Percentiles rank a stretch among this genome's conserved stretches.
These are phyloP conservation scores for Glossophaga mutica DNA, from an alignment of 2,797 vertebrate genomes.

Conservation along the genomic window DNA sequence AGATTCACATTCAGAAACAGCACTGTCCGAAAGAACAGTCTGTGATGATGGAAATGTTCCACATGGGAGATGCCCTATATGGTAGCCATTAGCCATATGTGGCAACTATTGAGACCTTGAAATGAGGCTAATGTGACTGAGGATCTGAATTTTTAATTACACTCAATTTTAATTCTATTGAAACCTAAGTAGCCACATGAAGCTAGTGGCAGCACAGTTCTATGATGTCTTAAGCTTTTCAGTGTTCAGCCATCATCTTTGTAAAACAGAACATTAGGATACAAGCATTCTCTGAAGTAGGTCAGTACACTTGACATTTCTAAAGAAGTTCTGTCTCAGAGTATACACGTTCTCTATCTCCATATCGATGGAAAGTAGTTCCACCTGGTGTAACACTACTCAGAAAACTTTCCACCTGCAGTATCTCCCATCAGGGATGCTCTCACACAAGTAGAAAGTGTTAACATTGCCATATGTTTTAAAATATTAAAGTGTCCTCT, in stretches of 20 bases:
- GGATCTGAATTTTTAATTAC: neutral
- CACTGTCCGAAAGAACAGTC: neutral
- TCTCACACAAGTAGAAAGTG: neutral
- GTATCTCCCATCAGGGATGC: neutral
- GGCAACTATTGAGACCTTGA: neutral
- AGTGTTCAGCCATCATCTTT: neutral
- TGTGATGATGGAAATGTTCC: neutral
- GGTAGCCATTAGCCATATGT: neutral
- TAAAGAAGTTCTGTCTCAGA: neutral
- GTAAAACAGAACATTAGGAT: neutral
- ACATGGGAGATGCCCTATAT: neutral
- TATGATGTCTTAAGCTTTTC: neutral
- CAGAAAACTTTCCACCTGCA: neutral
- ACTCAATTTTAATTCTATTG: neutral
- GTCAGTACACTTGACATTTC: neutral
- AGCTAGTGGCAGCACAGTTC: neutral
- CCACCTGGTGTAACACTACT: neutral
- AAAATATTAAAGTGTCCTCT: neutral
- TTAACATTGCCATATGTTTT: neutral
- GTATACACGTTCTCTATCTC: neutral
- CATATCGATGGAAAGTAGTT: neutral
- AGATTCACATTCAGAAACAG: neutral
- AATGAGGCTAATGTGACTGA: neutral
- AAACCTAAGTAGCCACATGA: neutral
- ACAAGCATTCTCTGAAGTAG: neutral